phyloP scores from a whole-genome alignment of 2,113 vertebrate genomes.

The Nothocercus nigrocapillus region DNA sequence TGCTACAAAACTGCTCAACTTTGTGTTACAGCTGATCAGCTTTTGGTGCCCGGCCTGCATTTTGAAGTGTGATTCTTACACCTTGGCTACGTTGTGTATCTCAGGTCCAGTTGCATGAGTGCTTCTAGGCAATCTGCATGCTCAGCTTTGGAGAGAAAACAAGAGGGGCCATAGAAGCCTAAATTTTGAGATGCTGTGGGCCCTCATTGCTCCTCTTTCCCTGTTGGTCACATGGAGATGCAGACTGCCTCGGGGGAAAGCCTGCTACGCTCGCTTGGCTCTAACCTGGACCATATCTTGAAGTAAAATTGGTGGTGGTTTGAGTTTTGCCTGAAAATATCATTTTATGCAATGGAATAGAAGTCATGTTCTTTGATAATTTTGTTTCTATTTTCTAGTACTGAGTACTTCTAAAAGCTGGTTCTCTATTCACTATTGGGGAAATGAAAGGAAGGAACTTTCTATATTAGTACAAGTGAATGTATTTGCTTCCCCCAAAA shows the following conservation, averaged over 20 bases:
- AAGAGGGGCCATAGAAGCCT: background rate
- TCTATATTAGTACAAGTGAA: background rate
- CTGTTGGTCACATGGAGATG: fast-evolving
- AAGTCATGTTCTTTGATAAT: background rate
- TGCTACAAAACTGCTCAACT: fast-evolving
- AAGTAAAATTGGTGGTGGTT: background rate
- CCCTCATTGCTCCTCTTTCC: background rate
- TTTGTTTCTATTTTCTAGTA: background rate
- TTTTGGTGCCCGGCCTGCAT: background rate
- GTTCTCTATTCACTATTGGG: background rate
- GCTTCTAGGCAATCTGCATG: background rate
- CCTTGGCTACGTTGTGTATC: background rate
- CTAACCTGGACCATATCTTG: background rate
- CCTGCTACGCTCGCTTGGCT: background rate
- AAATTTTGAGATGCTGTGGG: background rate
- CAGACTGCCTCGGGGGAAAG: background rate
- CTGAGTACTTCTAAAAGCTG: background rate
- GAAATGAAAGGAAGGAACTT: background rate
- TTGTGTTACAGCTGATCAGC: background rate
- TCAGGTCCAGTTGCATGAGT: background rate
- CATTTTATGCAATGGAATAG: background rate
- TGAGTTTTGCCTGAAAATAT: background rate
- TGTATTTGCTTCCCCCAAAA: background rate
- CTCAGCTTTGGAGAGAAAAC: background rate
- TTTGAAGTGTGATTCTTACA: background rate